A percentile compares a stretch with the other conserved stretches of the same genome.
These are phyloP conservation scores for Imbricaverruca yamaguchii DNA, from an alignment of 2,888 invertebrate species.

Conservation along the genomic window DNA sequence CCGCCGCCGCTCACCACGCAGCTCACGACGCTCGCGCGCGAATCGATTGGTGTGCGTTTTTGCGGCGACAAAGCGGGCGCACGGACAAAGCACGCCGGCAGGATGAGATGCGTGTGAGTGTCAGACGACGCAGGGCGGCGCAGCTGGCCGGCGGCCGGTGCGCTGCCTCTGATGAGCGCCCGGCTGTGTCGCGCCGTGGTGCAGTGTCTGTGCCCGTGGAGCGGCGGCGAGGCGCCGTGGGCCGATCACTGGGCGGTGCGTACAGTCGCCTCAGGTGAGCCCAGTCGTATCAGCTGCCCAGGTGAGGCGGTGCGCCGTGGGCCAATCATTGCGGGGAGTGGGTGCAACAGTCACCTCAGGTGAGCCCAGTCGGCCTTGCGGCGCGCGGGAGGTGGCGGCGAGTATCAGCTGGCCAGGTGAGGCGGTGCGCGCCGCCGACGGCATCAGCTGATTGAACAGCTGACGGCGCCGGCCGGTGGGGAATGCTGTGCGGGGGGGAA, in stretches of 20 bases:
- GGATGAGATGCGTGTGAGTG: background rate
- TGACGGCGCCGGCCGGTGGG: no score
- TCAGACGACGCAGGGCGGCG: background rate
- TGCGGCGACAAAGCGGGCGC: background rate
- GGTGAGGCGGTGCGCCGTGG: background rate
- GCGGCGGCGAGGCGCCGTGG: background rate
- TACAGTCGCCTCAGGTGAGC: background rate
- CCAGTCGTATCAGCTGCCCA: no score
- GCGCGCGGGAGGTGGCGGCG: no score
- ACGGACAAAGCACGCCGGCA: background rate
- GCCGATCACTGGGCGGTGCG: background rate
- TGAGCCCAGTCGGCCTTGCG: background rate
- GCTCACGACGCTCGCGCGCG: no score
- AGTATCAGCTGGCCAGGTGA: no score
- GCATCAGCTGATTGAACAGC: no score
- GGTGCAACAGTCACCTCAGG: background rate
- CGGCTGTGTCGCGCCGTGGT: background rate
- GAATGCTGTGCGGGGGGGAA: no score
- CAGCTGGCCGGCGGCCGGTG: background rate
- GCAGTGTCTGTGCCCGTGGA: background rate
- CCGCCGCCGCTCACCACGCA: background rate
- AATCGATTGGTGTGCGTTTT: constrained; percentile 1
- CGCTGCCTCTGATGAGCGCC: background rate
- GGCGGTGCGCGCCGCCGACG: no score
- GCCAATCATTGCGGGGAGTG: background rate